Conservation (phyloP, 1,140 invertebrate species). For the Procambarus clarkii region DNA sequence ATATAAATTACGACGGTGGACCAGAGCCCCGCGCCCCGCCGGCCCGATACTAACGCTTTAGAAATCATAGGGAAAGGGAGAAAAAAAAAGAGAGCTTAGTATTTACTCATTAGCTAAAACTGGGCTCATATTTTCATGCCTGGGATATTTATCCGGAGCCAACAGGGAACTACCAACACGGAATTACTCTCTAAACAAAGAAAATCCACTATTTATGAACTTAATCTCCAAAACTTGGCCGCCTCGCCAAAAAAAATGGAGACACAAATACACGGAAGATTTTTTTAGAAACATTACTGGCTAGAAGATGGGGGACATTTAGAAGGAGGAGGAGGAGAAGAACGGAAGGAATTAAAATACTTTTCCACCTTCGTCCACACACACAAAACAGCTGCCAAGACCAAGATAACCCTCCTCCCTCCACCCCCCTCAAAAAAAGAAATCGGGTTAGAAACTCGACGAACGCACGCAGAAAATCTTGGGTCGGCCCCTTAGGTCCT, state of each 20-base stretch:
- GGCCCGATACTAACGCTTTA: not conserved
- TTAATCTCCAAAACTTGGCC: constrained; percentile 50
- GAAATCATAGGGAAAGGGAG: constrained; percentile 4
- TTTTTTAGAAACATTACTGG: not conserved
- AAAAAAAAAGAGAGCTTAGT: no score
- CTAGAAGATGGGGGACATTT: not conserved
- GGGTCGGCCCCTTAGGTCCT: constrained; percentile 27
- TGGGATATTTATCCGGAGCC: constrained; percentile 24
- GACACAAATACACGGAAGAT: constrained; percentile 21
- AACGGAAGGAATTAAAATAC: not conserved
- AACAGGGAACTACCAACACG: constrained; percentile 6
- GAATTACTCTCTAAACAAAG: constrained; percentile 46
- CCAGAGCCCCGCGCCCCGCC: no score
- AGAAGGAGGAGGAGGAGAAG: not conserved
- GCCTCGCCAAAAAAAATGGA: not conserved
- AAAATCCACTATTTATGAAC: constrained; percentile 29
- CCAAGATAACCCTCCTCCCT: no score
- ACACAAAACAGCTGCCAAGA: not conserved
- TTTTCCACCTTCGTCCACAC: not conserved
- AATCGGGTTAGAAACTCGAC: constrained; percentile 3
- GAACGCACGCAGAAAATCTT: constrained; percentile 61
- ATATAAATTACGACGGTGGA: no score
- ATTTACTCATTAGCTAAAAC: constrained; percentile 53
- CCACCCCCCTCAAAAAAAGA: not conserved
- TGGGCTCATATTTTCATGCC: constrained; percentile 42